These are phyloP conservation scores for Agelaius phoeniceus DNA, from an alignment of 2,113 vertebrate species.

Conservation along the genomic window DNA sequence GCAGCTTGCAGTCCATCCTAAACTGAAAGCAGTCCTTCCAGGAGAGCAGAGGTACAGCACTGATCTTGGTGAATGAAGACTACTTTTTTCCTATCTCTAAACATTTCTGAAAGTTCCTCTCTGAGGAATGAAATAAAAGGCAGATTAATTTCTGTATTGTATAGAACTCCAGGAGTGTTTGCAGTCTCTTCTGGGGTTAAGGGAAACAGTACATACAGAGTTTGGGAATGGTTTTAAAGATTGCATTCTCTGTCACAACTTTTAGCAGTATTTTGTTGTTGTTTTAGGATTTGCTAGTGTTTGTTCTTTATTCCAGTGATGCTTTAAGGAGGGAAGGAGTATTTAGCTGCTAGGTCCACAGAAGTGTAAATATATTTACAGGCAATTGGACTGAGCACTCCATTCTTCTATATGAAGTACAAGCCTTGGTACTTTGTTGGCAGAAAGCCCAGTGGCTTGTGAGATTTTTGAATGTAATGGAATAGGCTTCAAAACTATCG, in stretches of 20 bases:
- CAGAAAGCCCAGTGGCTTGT: slow-evolving; percentile 20
- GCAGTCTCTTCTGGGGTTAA: neutral
- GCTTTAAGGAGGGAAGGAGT: slow-evolving; percentile 37
- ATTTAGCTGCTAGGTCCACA: slow-evolving; percentile 25
- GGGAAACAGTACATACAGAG: neutral
- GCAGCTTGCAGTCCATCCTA: neutral
- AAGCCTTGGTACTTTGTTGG: neutral
- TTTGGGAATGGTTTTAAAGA: neutral
- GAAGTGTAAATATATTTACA: slow-evolving; percentile 49
- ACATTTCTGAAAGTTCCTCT: neutral
- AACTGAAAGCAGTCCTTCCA: neutral
- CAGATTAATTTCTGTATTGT: neutral
- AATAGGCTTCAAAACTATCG: slow-evolving; percentile 17
- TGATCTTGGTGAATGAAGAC: slow-evolving; percentile 1
- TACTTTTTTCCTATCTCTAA: neutral
- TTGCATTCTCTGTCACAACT: neutral
- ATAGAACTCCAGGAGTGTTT: neutral
- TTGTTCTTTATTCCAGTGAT: slow-evolving; percentile 26
- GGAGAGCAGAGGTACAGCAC: neutral
- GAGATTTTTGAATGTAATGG: slow-evolving; percentile 28
- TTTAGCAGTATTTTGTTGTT: slow-evolving; percentile 28
- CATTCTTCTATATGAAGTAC: slow-evolving; percentile 19
- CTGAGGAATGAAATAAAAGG: neutral
- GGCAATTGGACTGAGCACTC: neutral
- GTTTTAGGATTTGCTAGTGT: slow-evolving; percentile 6